Evolutionary conservation across 1,140 invertebrate species (phyloP).

Genomic region (Drosophila sproati): DNA sequence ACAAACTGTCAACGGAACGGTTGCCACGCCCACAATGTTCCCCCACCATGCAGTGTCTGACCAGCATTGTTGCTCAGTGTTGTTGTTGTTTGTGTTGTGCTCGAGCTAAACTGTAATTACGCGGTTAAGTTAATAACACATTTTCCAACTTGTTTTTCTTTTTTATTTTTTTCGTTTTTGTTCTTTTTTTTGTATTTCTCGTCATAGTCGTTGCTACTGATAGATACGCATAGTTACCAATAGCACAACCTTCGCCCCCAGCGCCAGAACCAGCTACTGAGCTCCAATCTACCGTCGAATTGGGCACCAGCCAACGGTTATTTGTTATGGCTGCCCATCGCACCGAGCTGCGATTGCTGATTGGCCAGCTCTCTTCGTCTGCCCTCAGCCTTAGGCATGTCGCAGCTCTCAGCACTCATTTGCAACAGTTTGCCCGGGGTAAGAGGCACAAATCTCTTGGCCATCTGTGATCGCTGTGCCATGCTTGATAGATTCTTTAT

Average conservation of each 20-base stretch:
- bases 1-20: conserved; percentile 71
- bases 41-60: conserved; percentile 7
- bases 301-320: conserved; percentile 15
- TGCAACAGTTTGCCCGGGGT: neutral
- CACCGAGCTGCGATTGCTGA: conserved; percentile 15
- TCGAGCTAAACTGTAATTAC: conserved; percentile 48
- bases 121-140: conserved; percentile 72
- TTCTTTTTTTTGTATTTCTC: neutral
- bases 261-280: neutral
- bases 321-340: conserved; percentile 21
- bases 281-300: neutral
- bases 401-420: too few relatives aligned
- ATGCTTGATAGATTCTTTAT: conserved; percentile 55
- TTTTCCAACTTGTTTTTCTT: conserved; percentile 40
- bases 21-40: conserved; percentile 45
- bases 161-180: conserved; percentile 2
- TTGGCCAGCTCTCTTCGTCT: neutral
- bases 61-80: conserved; percentile 17
- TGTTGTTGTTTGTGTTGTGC: neutral
- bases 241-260: conserved; percentile 5
- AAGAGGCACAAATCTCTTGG: conserved; percentile 25
- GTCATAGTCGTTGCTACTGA: neutral
- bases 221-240: conserved; percentile 39
- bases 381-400: neutral
- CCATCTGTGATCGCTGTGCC: conserved; percentile 28